Percentiles rank a stretch among this genome's conserved stretches.
Evolutionary conservation across 2,797 vertebrate genomes (phyloP).

Genomic region (Decapterus maruadsi): DNA sequence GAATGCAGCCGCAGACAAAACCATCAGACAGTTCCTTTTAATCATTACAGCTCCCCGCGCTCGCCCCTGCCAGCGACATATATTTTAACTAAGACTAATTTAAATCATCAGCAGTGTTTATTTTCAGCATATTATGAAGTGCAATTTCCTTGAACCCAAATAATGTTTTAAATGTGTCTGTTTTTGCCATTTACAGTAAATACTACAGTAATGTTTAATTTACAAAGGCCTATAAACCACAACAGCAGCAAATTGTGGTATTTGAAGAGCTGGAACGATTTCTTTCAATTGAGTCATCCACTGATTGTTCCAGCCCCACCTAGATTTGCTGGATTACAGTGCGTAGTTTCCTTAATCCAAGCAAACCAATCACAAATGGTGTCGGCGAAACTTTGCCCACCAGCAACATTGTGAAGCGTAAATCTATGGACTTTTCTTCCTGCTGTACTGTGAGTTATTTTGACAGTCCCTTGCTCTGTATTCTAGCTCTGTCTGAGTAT

Average conservation of each 20-base stretch:
- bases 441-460: slow-evolving; percentile 63
- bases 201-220: not conserved
- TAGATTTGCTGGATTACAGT: not conserved
- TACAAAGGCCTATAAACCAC: not conserved
- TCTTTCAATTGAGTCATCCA: not conserved
- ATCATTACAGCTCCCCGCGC: not conserved
- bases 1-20: not conserved
- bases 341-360: not conserved
- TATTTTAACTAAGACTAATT: not conserved
- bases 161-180: not conserved
- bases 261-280: not conserved
- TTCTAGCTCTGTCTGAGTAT: slow-evolving; percentile 65
- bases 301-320: not conserved
- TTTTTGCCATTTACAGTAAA: not conserved
- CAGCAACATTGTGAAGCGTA: slow-evolving; percentile 36
- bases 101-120: not conserved
- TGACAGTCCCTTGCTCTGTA: slow-evolving; percentile 73
- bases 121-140: not conserved
- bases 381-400: slow-evolving; percentile 20
- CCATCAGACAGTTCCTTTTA: not conserved
- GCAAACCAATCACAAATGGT: slow-evolving; percentile 22
- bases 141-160: not conserved
- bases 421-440: slow-evolving; percentile 47
- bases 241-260: not conserved
- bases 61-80: not conserved